Conservation (phyloP, 2,113 vertebrate species). For the Malurus cyaneus region DNA sequence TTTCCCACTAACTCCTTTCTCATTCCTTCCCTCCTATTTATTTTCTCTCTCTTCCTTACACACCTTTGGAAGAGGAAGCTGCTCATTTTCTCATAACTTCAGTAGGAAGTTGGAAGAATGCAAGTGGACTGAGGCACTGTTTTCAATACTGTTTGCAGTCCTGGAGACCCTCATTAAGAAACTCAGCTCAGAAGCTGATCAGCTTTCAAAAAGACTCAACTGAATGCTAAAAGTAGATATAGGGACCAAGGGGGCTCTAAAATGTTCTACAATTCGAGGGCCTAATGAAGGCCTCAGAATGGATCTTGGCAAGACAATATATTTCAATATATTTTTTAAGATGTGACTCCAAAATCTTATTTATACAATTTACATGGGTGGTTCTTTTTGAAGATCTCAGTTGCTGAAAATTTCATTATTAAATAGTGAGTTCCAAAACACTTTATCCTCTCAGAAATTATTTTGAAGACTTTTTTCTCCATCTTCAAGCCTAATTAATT, state of each 20-base stretch:
- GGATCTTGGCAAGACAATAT: slow-evolving; percentile 19
- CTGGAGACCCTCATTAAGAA: slow-evolving; percentile 10
- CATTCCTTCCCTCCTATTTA: background rate
- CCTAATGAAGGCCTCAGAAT: slow-evolving; percentile 13
- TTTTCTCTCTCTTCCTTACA: background rate
- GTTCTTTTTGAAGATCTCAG: background rate
- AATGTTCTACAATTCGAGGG: background rate
- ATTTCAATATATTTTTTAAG: slow-evolving; percentile 6
- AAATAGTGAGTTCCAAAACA: background rate
- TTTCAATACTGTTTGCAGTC: background rate
- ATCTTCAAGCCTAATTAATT: background rate
- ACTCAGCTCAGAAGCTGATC: background rate
- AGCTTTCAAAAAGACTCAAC: slow-evolving; percentile 27
- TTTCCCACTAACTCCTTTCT: background rate
- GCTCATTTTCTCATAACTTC: background rate
- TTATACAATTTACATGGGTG: slow-evolving; percentile 28
- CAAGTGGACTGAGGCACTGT: background rate
- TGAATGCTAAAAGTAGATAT: background rate
- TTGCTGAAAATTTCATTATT: slow-evolving; percentile 12
- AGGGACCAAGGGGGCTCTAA: slow-evolving; percentile 12
- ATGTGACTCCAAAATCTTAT: slow-evolving; percentile 1
- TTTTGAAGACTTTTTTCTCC: background rate
- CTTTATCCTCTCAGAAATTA: background rate
- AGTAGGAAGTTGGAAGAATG: background rate
- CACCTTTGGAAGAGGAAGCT: slow-evolving; percentile 1